A percentile compares a stretch with the other conserved stretches of the same genome.
Evolutionary conservation across 2,888 invertebrate species (phyloP).

Genomic region (Steinernema hermaphroditum): DNA sequence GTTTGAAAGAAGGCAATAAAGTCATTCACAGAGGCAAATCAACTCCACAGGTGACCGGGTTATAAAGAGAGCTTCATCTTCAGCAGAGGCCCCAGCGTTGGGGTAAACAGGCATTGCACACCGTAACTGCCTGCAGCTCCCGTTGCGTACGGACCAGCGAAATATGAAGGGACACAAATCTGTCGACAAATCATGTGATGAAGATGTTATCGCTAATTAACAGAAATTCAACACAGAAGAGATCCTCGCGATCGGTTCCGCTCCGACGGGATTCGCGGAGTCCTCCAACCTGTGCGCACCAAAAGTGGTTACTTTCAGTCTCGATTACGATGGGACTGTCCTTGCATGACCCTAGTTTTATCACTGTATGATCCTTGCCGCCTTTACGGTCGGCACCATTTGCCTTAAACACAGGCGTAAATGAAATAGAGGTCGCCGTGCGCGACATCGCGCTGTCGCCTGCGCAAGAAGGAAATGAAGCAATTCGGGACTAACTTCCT

Average conservation of each 20-base stretch:
- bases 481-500: neutral
- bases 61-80: neutral
- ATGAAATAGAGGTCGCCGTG: constrained; percentile 17
- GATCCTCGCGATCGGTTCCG: no score
- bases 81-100: no score
- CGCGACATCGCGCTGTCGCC: constrained; percentile 1
- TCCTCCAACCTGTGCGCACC: no score
- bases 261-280: no score
- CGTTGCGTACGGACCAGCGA: no score
- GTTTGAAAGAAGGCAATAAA: constrained; percentile 26
- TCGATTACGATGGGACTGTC: constrained; percentile 13
- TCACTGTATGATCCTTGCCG: constrained; percentile 31
- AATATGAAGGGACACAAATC: no score
- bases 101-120: no score
- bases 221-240: neutral
- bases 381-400: constrained; percentile 30
- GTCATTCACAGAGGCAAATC: constrained; percentile 3
- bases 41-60: constrained; percentile 12
- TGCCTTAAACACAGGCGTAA: constrained; percentile 19
- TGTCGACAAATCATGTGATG: neutral
- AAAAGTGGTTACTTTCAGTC: neutral
- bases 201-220: neutral
- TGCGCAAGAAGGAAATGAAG: neutral
- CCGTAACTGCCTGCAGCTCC: no score
- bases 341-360: constrained; percentile 27